Percentiles rank a stretch among this genome's conserved stretches.
Evolutionary conservation across 2,113 vertebrate species (phyloP).

Genomic region (Atrichornis clamosus): DNA sequence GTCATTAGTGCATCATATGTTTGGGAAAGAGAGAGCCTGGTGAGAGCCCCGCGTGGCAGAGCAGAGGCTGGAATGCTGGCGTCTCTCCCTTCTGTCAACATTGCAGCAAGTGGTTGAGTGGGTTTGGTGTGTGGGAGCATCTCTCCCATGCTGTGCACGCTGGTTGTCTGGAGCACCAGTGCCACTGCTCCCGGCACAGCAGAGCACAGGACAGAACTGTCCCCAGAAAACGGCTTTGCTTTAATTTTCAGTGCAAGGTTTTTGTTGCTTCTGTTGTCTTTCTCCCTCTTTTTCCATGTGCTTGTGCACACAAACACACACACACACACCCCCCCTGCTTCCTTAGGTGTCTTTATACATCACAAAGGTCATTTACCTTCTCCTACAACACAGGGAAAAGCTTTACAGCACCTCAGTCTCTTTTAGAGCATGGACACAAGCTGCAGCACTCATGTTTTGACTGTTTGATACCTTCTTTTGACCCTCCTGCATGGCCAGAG

Average conservation of each 20-base stretch:
- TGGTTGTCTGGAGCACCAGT: neutral
- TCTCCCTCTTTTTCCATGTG: neutral
- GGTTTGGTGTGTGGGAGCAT: neutral
- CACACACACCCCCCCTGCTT: accelerated
- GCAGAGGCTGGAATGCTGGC: neutral
- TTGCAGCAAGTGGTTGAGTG: accelerated
- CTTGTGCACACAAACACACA: accelerated
- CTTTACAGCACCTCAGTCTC: neutral
- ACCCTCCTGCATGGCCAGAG: neutral
- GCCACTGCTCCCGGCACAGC: neutral
- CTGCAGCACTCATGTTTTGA: neutral
- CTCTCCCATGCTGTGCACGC: neutral
- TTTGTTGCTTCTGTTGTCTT: neutral
- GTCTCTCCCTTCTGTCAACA: neutral
- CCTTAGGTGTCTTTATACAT: neutral
- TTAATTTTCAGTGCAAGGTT: neutral
- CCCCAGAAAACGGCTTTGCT: neutral
- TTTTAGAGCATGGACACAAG: neutral
- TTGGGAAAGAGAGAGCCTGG: constrained; percentile 11
- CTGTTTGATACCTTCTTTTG: neutral
- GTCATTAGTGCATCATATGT: constrained; percentile 61
- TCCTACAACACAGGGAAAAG: neutral
- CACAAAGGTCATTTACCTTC: neutral
- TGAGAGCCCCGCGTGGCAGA: neutral
- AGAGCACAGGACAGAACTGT: neutral